Evolutionary conservation across 1,140 invertebrate genomes (phyloP).

Genomic region (Megalopta genalis): DNA sequence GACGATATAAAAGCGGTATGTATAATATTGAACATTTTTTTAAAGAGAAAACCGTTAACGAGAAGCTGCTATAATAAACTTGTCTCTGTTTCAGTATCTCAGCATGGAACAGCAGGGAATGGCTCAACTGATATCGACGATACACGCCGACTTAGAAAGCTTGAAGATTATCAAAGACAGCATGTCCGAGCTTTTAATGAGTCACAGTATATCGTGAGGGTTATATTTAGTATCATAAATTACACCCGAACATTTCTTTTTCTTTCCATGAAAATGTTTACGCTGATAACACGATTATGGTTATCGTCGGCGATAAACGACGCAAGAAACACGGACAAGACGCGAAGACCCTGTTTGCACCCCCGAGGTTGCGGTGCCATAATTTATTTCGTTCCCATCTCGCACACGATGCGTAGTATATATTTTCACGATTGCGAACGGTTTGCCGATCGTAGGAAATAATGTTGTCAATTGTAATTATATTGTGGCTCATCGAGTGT

Average conservation of each 20-base stretch:
- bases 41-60: background rate
- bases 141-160: slow-evolving; percentile 87
- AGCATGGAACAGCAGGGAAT: slow-evolving; percentile 92
- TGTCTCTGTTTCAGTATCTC: slow-evolving; percentile 82
- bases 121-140: slow-evolving; percentile 89
- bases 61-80: background rate
- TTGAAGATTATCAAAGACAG: slow-evolving; percentile 91
- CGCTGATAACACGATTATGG: slow-evolving; percentile 1
- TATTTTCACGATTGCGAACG: background rate
- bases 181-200: slow-evolving; percentile 80
- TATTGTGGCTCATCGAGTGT: background rate
- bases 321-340: background rate
- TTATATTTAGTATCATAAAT: slow-evolving; percentile 46
- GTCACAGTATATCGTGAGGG: slow-evolving; percentile 66
- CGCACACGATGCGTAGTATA: background rate
- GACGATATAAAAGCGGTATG: slow-evolving; percentile 84
- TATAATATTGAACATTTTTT: slow-evolving; percentile 13
- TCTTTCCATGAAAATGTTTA: background rate
- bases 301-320: slow-evolving; percentile 7
- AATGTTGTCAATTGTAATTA: background rate
- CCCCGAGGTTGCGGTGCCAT: slow-evolving; percentile 18
- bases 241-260: slow-evolving; percentile 12
- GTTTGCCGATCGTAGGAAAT: background rate
- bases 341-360: slow-evolving; percentile 1
- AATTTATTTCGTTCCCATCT: slow-evolving; percentile 41